A percentile compares a stretch with the other conserved stretches of the same genome.
Evolutionary conservation across 2,113 vertebrate genomes (phyloP).

Genomic region (Myotis lucifugus): DNA sequence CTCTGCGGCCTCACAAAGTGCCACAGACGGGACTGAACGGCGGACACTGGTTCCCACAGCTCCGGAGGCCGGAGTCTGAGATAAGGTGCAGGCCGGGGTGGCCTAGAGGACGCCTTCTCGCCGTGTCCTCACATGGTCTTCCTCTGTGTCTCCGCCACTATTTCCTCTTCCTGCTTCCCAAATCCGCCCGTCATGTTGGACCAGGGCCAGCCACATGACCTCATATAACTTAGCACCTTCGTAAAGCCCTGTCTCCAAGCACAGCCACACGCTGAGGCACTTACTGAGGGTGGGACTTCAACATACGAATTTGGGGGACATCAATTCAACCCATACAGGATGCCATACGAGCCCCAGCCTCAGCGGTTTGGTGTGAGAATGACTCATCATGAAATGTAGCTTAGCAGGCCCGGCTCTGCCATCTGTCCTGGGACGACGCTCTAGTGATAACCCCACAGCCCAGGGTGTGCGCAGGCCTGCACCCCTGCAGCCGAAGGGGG

Average conservation of each 20-base stretch:
- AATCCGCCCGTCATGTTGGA: neutral
- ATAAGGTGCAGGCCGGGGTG: fast-evolving
- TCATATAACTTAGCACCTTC: neutral
- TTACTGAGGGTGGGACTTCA: fast-evolving
- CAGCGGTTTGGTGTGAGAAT: neutral
- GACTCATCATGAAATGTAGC: neutral
- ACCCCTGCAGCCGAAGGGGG: fast-evolving
- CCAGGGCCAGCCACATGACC: neutral
- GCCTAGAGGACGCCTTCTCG: neutral
- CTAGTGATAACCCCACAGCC: fast-evolving
- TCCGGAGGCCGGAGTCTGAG: neutral
- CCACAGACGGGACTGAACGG: fast-evolving
- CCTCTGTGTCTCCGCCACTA: neutral
- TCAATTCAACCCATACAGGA: fast-evolving
- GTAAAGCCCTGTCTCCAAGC: neutral
- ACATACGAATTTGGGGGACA: fast-evolving
- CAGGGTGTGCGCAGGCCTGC: neutral
- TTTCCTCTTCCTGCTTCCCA: neutral
- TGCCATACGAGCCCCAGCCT: fast-evolving
- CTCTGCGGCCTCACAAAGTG: fast-evolving
- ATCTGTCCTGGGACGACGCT: fast-evolving
- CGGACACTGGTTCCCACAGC: fast-evolving
- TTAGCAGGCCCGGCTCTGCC: neutral
- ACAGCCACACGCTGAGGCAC: neutral
- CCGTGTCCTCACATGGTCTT: fast-evolving